A percentile compares a stretch with the other conserved stretches of the same genome.
phyloP scores from a whole-genome alignment of 2,113 vertebrate genomes.

The Cottus gobio region DNA sequence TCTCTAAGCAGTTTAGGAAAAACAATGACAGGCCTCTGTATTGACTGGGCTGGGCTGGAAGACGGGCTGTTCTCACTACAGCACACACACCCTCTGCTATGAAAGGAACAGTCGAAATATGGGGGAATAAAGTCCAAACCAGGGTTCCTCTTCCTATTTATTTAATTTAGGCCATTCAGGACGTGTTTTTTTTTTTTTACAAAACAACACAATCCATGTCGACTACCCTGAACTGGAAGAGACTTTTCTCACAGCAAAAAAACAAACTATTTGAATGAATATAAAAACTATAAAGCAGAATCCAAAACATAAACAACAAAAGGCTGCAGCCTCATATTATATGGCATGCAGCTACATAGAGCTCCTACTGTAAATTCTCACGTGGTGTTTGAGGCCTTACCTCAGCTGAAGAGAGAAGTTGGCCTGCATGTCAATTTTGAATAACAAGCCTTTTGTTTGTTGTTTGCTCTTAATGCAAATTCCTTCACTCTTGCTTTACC shows the following conservation, averaged over 20 bases:
- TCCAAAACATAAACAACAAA: neutral
- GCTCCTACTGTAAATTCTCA: neutral
- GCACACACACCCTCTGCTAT: conserved; percentile 37
- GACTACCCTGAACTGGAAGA: neutral
- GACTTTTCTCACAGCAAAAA: neutral
- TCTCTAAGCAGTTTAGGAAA: conserved; percentile 85
- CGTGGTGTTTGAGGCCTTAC: neutral
- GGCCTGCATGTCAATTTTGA: neutral
- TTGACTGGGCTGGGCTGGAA: conserved; percentile 70
- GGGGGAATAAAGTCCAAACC: neutral
- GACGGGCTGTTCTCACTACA: conserved; percentile 62
- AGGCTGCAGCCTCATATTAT: too few relatives aligned
- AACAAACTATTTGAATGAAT: neutral
- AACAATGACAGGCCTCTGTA: conserved; percentile 84
- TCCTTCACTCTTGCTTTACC: neutral
- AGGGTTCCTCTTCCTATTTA: neutral
- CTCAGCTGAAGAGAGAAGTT: neutral
- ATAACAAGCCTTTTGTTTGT: neutral
- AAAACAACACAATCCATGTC: neutral
- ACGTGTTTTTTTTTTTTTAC: neutral
- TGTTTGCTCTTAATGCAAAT: neutral
- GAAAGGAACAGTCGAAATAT: neutral
- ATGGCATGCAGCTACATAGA: neutral
- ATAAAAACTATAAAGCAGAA: neutral
- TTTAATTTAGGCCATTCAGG: neutral